These are phyloP conservation scores for Clarias macrocephalus DNA, from an alignment of 2,113 vertebrate species.

Conservation along the genomic window DNA sequence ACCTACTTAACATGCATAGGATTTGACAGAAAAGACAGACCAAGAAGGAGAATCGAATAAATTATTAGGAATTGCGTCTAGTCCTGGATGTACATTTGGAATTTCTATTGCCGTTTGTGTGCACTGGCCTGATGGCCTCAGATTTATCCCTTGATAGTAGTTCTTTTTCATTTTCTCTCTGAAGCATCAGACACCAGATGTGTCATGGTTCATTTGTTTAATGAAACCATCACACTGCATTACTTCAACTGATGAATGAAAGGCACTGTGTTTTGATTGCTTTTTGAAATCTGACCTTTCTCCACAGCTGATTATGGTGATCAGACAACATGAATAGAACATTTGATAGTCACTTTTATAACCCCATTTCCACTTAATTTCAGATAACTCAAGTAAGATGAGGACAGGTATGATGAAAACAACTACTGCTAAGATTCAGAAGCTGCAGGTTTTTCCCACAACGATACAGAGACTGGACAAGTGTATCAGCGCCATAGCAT, in stretches of 20 bases:
- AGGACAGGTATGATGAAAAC: not conserved
- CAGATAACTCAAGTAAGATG: not conserved
- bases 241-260: constrained; percentile 15
- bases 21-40: not conserved
- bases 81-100: not conserved
- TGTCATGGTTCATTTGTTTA: constrained; percentile 29
- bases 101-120: not conserved
- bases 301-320: constrained; percentile 26
- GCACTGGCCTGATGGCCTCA: not conserved
- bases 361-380: not conserved
- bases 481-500: constrained; percentile 12
- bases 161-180: not conserved
- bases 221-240: constrained; percentile 33
- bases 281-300: constrained; percentile 28
- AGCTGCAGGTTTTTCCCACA: not conserved
- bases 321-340: constrained; percentile 23
- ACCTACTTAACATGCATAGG: not conserved
- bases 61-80: not conserved
- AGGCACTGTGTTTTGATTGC: constrained; percentile 21
- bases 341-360: constrained; percentile 6
- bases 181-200: not conserved
- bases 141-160: not conserved
- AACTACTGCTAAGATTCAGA: not conserved
- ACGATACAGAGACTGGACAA: constrained; percentile 1
- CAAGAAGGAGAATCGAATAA: not conserved